Percentiles rank a stretch among this genome's conserved stretches.
These are phyloP conservation scores for Periphyllus acericola DNA, from an alignment of 2,888 invertebrate species.

Conservation along the genomic window DNA sequence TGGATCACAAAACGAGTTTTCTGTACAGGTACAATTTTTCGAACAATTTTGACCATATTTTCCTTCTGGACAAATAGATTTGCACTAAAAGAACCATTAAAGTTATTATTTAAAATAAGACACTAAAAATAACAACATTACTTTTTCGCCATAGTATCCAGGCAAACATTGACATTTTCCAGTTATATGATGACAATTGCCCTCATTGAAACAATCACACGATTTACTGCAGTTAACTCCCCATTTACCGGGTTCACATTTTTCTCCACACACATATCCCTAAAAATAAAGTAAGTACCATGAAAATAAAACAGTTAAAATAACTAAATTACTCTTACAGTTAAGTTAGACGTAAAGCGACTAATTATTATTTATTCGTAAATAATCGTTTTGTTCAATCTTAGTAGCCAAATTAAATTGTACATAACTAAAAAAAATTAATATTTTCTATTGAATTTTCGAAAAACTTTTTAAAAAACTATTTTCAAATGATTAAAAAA, in stretches of 20 bases:
- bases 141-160: conserved; percentile 82
- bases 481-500: no score
- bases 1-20: conserved; percentile 78
- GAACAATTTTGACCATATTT: conserved; percentile 80
- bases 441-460: no score
- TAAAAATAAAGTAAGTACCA: neutral
- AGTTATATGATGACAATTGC: conserved; percentile 80
- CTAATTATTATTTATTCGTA: no score
- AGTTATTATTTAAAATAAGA: neutral
- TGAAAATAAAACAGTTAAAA: neutral
- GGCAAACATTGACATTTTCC: conserved; percentile 82
- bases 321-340: no score
- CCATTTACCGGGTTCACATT: conserved; percentile 76
- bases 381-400: no score
- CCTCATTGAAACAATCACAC: conserved; percentile 84
- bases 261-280: conserved; percentile 77
- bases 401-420: no score
- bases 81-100: conserved; percentile 71
- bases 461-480: no score
- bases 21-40: conserved; percentile 77
- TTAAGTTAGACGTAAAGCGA: no score
- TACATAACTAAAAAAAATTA: no score
- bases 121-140: neutral
- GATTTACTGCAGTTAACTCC: conserved; percentile 79
- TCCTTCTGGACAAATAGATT: conserved; percentile 78